Conservation (phyloP, 2,888 invertebrate species). For the Tenthredo distinguenda region DNA sequence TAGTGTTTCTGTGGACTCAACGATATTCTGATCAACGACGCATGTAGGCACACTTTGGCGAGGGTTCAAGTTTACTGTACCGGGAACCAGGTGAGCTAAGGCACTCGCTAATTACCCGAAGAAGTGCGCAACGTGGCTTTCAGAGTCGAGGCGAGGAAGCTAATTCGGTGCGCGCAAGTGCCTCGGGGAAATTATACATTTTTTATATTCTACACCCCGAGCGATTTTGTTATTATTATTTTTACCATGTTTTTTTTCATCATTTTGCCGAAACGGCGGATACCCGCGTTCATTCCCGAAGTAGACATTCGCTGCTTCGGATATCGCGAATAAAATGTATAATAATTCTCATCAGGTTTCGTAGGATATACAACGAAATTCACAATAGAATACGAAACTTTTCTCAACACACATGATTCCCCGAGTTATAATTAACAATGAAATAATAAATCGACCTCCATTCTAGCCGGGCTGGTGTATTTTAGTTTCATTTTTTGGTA, state of each 20-base stretch:
- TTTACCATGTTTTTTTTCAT: background rate
- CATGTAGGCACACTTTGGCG: background rate
- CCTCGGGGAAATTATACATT: constrained; percentile 13
- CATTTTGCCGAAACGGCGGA: background rate
- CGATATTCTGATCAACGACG: constrained; percentile 18
- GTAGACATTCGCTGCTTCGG: background rate
- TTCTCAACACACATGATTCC: background rate
- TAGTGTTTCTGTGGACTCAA: background rate
- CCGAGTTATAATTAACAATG: background rate
- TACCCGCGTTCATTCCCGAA: background rate
- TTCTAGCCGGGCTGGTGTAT: background rate
- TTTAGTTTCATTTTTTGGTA: background rate
- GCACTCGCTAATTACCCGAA: constrained; percentile 16
- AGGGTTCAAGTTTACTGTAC: background rate
- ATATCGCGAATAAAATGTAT: background rate
- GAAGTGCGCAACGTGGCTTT: constrained; percentile 17
- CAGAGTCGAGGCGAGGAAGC: background rate
- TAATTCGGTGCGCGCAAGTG: background rate
- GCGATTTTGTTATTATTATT: background rate
- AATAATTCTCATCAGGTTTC: background rate
- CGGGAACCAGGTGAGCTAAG: constrained; percentile 22
- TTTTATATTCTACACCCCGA: background rate
- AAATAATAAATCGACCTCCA: background rate
- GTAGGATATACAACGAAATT: background rate
- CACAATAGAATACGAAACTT: background rate